Evolutionary conservation across 2,888 invertebrate species (phyloP), one percentile per base, ranked within the genome.

Genomic region (Papilio gigon): DNA sequence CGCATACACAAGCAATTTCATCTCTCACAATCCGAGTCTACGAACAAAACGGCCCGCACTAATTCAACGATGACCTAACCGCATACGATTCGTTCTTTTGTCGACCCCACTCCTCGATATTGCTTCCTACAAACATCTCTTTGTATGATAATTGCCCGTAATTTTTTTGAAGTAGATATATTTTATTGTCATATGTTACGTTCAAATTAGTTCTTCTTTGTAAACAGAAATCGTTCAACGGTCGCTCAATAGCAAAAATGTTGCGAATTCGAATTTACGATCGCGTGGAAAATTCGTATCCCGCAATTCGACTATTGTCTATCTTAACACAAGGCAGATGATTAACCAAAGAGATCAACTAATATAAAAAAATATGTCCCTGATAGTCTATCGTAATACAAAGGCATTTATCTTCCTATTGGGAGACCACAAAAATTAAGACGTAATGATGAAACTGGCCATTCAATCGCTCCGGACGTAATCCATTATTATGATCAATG

Each of bases 1-100:
- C 53, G 3, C 53, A 30, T 30, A 60, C 35, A 37, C 40, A 61
- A 61, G 25, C 37, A 61, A 61, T 40, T 40, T 40, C 30, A 47
- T 47, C 11, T 59, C n/a, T 27, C 33, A 30, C 1, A 42, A 42
- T 53, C 9, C 42, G 30, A 8, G 20, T 65, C 12, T 40, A 22
- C 37, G 60, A 53, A 67, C 67, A 62, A 61, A 67, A 40, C 60
- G 25, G 17, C 37, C 30, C 27, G 44, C 37, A 67, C 22, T 50
- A 60, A 35, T 65, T 61, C 22, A 53, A 30, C 42, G 3, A 60
- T 50, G 40, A 60, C 25, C 61, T 5, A 5, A 40, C 67, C 30
- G 53, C 17, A 42, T 17, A 17, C 42, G 5, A 6, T 27, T n/a
- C 14, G 53, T 56, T 56, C 25, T 56, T 56, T 56, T 56, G 30